These are phyloP conservation scores for Zaprionus bogoriensis DNA, from an alignment of 2,888 invertebrate species.

Conservation along the genomic window DNA sequence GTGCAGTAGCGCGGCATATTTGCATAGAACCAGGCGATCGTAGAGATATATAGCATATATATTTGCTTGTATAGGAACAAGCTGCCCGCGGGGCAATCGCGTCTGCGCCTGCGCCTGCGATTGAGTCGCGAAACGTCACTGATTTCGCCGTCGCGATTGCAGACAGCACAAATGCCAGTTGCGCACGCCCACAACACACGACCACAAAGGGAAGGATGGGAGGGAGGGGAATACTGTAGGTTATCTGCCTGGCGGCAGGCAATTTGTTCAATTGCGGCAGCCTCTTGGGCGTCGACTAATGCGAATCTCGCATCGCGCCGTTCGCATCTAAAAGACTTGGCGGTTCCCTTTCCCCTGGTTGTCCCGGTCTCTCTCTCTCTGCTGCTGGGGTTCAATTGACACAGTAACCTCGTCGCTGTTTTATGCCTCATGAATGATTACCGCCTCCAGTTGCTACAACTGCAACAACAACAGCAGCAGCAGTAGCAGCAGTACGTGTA, in stretches of 20 bases:
- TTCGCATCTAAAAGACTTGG: conserved; percentile 70
- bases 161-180: conserved; percentile 62
- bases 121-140: conserved; percentile 53
- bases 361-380: no score
- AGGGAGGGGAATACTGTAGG: not conserved
- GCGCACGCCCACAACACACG: conserved; percentile 71
- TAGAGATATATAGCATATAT: conserved; percentile 23
- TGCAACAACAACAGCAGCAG: conserved; percentile 10
- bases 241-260: conserved; percentile 14
- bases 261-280: conserved; percentile 76
- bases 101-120: conserved; percentile 33
- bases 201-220: conserved; percentile 22
- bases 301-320: conserved; percentile 57
- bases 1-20: conserved; percentile 57
- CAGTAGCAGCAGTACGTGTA: conserved; percentile 9
- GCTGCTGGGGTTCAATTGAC: conserved; percentile 61
- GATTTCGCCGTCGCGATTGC: conserved; percentile 45
- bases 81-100: conserved; percentile 22
- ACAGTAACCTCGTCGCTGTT: conserved; percentile 70
- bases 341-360: conserved; percentile 14
- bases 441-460: conserved; percentile 56
- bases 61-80: no score
- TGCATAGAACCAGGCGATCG: conserved; percentile 47
- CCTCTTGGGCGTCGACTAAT: conserved; percentile 70
- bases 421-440: conserved; percentile 57